Evolutionary conservation across 2,113 vertebrate species (phyloP).

Genomic region (Phaetusa simplex): DNA sequence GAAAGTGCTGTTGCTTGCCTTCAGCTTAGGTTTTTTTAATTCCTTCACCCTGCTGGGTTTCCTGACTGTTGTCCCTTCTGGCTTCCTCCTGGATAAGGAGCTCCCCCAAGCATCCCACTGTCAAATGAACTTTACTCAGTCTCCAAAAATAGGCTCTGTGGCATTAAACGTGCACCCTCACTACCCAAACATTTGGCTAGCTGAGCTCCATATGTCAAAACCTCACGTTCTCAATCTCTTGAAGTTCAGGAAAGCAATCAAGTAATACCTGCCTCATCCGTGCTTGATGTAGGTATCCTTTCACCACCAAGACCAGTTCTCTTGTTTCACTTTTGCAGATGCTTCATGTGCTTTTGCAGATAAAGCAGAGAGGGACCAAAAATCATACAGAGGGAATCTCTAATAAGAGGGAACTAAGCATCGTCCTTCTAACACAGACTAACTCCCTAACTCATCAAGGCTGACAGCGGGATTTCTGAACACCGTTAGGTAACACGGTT

Average conservation of each 20-base stretch:
- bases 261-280: background rate
- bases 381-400: background rate
- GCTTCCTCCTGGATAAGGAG: background rate
- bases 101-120: background rate
- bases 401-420: background rate
- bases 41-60: background rate
- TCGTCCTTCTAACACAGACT: background rate
- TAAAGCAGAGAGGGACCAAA: background rate
- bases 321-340: background rate
- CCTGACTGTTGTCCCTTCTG: background rate
- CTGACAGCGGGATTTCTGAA: background rate
- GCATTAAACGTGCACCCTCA: background rate
- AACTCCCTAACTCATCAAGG: background rate
- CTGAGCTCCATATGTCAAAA: background rate
- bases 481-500: background rate
- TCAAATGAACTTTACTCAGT: constrained; percentile 8
- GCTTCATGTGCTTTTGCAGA: background rate
- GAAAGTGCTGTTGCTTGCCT: background rate
- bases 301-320: background rate
- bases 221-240: background rate
- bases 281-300: background rate
- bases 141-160: constrained; percentile 15
- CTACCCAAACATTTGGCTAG: background rate
- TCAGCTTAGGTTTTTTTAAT: background rate
- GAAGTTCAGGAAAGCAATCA: background rate